Base-by-base conservation (phyloP, 1,140 invertebrate genomes). In the Bombus turneri region DNA sequence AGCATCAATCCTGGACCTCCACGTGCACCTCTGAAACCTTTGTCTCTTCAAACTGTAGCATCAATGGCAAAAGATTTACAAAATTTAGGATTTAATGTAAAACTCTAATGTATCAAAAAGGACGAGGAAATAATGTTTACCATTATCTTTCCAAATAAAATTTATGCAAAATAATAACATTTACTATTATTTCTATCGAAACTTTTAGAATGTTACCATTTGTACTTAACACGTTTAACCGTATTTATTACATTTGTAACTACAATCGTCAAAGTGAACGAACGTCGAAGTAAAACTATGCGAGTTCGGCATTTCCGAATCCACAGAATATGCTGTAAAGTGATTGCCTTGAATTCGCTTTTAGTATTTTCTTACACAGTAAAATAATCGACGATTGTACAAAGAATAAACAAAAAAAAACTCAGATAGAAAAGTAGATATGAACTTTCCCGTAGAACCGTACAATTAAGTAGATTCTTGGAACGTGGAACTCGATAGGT, bases 1-100 rank as follows among this genome's bases (percentile, higher is more conserved):
- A 95, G 95, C 1, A 94, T 97, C 18, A 95, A 96, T 73, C 94
- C 96, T 74, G 97, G 97, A 12, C 95, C 95, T 37, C 95, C 96
- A 18, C 94, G 96, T n/a, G 86, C 95, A 34, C 97, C 97, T 1
- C 92, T 96, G 9, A 89, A 87, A 57, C 86, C 94, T 73, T 87
- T 96, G 2, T 91, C 93, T 43, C 2, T 39, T 0, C 66, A 89
- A 57, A n/a, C 53, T 39, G 39, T 10, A 41, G 9, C 31, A 43
- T 47, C 57, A 22, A 88, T 89, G 75, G 57, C 43, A 6, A 86
- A 71, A 12, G 87, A 88, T 71, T 88, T 89, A 59, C 76, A 68
- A 31, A 69, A 34, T 9, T 34, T 88, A 15, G 87, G 83, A 66
- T 59, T 69, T 66, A 18, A 74, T 34, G 6, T 37, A 43, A 88